Percentiles rank a stretch among this genome's conserved stretches.
Evolutionary conservation across 2,888 invertebrate genomes (phyloP).

Genomic region (Watsonalla cultraria): DNA sequence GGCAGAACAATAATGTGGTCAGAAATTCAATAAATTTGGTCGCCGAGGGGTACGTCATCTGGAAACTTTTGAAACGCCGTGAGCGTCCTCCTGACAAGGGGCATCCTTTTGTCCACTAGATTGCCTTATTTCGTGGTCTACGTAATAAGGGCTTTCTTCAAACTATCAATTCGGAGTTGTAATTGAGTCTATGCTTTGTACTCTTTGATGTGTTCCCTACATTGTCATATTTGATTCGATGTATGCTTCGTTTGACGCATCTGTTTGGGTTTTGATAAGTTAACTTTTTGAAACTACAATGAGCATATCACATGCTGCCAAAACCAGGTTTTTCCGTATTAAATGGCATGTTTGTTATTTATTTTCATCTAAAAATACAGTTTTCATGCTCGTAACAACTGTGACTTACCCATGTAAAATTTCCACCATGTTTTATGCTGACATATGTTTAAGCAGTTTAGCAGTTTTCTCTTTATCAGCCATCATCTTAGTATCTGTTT

Average conservation of each 20-base stretch:
- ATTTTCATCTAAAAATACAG: conserved; percentile 12
- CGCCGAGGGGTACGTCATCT: conserved; percentile 53
- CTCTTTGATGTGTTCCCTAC: conserved; percentile 68
- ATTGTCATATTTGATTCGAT: conserved; percentile 42
- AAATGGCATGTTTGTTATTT: conserved; percentile 5
- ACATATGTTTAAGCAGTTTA: too few species aligned
- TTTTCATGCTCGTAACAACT: too few species aligned
- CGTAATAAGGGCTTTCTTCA: conserved; percentile 68
- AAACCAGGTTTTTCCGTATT: conserved; percentile 3
- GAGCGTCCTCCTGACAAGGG: conserved; percentile 48
- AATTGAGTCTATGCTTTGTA: conserved; percentile 60
- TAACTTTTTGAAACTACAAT: conserved; percentile 18
- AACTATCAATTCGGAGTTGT: conserved; percentile 64
- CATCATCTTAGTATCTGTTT: too few species aligned
- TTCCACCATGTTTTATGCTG: too few species aligned
- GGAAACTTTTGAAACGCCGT: conserved; percentile 71
- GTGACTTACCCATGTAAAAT: too few species aligned
- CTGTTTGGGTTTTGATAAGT: conserved; percentile 33
- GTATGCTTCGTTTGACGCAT: conserved; percentile 36
- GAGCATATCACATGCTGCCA: background rate
- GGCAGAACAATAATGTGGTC: conserved; percentile 69
- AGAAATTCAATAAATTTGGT: conserved; percentile 73
- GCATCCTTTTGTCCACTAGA: conserved; percentile 72
- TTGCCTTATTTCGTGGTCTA: conserved; percentile 68
- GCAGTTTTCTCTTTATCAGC: too few species aligned